Percentiles rank a stretch among this genome's conserved stretches.
phyloP scores from a whole-genome alignment of 2,797 vertebrate genomes.

The Manis crassicaudata region DNA sequence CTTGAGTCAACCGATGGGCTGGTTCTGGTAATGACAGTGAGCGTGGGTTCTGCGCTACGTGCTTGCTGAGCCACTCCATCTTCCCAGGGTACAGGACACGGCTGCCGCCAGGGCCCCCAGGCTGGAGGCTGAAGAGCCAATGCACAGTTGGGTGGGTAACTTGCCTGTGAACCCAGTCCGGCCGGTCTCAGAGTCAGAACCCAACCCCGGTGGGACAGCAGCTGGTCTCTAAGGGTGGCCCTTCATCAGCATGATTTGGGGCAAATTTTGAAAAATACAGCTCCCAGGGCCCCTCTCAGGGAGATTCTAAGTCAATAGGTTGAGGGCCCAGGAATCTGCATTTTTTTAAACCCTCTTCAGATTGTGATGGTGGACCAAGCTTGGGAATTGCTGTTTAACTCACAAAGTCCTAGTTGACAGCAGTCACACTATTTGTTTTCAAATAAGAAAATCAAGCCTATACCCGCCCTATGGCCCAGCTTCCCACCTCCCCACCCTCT shows the following conservation, averaged over 20 bases:
- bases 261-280: neutral
- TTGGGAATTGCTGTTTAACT: neutral
- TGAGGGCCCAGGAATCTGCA: neutral
- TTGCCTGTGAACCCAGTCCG: rapidly evolving
- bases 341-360: neutral
- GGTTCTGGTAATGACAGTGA: rapidly evolving
- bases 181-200: neutral
- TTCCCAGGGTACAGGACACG: rapidly evolving
- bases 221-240: neutral
- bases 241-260: neutral
- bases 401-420: no score
- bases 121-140: rapidly evolving
- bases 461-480: neutral
- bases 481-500: neutral
- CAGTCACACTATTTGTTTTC: neutral
- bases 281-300: neutral
- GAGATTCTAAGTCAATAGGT: no score
- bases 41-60: rapidly evolving
- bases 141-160: rapidly evolving
- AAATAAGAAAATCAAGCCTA: neutral
- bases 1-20: rapidly evolving
- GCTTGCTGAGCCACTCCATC: rapidly evolving
- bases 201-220: neutral
- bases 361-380: no score
- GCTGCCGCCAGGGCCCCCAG: rapidly evolving